A percentile compares a stretch with the other conserved stretches of the same genome.
Evolutionary conservation across 1,140 invertebrate species (phyloP).

Genomic region (Achatina immaculata): DNA sequence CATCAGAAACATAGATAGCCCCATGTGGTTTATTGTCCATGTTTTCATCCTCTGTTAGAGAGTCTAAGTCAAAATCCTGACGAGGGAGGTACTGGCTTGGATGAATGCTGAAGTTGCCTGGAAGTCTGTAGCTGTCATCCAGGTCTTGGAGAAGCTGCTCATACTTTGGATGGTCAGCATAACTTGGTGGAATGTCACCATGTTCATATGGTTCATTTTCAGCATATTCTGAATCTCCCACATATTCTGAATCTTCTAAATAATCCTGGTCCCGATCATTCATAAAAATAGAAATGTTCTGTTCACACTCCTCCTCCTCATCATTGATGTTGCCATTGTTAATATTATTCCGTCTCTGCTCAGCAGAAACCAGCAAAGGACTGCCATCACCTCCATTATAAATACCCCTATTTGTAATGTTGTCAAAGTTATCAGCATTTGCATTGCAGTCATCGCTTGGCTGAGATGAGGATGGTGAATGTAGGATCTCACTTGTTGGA

Average conservation of each 20-base stretch:
- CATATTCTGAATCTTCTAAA: conserved; percentile 80
- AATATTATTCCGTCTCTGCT: conserved; percentile 19
- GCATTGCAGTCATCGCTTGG: conserved; percentile 89
- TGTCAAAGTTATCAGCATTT: conserved; percentile 54
- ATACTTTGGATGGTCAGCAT: conserved; percentile 57
- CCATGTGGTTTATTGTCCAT: conserved; percentile 6
- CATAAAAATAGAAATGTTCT: conserved; percentile 3
- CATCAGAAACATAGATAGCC: conserved; percentile 62
- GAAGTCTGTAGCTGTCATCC: conserved; percentile 71
- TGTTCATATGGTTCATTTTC: conserved; percentile 72
- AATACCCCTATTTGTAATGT: conserved; percentile 68
- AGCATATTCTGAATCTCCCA: conserved; percentile 77
- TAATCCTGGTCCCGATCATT: conserved; percentile 75
- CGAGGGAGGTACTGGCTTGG: conserved; percentile 86
- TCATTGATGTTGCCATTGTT: not conserved
- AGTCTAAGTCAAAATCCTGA: conserved; percentile 44
- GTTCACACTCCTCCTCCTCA: conserved; percentile 10
- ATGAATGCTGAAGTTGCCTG: conserved; percentile 80
- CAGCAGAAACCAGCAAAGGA: conserved; percentile 25
- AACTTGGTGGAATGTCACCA: conserved; percentile 52
- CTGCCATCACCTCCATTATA: conserved; percentile 73
- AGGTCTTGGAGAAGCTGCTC: conserved; percentile 69
- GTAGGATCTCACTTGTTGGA: conserved; percentile 89
- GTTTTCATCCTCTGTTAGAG: conserved; percentile 54
- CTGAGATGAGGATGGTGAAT: conserved; percentile 80